phyloP scores from a whole-genome alignment of 2,888 invertebrate species.

The Globia sparganii region DNA sequence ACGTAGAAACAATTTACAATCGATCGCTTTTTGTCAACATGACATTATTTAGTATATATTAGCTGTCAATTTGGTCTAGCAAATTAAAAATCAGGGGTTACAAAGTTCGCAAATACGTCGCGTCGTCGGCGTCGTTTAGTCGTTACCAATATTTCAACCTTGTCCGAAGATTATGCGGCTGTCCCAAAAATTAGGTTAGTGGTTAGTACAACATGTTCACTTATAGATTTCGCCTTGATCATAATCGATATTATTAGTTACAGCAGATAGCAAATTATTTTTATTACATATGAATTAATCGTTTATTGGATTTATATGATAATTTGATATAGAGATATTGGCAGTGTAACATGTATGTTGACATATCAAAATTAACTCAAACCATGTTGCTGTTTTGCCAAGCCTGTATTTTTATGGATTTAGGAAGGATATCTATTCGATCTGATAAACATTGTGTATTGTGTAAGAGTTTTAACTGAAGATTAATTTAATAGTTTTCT shows the following conservation, averaged over 20 bases:
- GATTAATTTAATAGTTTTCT: not conserved
- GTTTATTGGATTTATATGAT: conserved; percentile 44
- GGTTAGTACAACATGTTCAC: conserved; percentile 57
- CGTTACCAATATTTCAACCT: conserved; percentile 30
- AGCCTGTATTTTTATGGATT: not conserved
- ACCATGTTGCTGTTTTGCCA: not conserved
- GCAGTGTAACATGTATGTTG: not conserved
- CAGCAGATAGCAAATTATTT: conserved; percentile 20
- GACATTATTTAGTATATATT: too few species aligned
- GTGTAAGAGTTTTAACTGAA: not conserved
- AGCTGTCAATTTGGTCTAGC: too few species aligned
- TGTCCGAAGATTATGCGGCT: conserved; percentile 30
- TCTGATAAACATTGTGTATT: not conserved
- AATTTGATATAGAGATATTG: conserved; percentile 7
- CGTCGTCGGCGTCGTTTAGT: not conserved
- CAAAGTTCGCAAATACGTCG: not conserved
- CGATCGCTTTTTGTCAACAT: too few species aligned
- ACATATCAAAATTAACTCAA: not conserved
- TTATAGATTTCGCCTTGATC: conserved; percentile 59
- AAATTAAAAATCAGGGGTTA: not conserved
- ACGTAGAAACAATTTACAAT: not conserved
- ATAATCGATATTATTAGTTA: conserved; percentile 46
- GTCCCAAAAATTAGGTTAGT: conserved; percentile 66
- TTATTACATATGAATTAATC: conserved; percentile 18
- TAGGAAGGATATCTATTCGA: not conserved